Base-by-base conservation (phyloP, 2,113 vertebrate species). In the Eptesicus fuscus region DNA sequence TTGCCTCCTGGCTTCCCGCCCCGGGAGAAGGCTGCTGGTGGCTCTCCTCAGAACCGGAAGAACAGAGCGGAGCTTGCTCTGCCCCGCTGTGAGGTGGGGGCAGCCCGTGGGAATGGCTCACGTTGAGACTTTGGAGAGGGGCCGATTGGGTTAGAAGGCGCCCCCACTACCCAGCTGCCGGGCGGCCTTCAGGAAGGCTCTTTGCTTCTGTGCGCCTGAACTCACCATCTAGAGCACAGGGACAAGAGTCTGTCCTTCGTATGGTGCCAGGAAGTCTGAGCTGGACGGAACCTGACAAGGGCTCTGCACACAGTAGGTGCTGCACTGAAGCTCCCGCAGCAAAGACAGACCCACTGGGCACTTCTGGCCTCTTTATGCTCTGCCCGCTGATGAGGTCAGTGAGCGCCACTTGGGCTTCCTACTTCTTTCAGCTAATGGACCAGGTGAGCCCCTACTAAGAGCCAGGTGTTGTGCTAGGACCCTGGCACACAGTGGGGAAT, bases 161-260 rank as follows among this genome's bases (percentile, higher is more conserved):
- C 1, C 17, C 51, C 10, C n/a, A 35, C 5, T 5, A 2, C 32
- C 2, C 20, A 47, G 37, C 69, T 5, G 1, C 13, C 7, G 7
- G 44, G 4, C 3, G 9, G n/a, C 1, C 77, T 94, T 42, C 11
- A 74, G 22, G 76, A 78, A 78, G 32, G 7, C 20, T 49, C 25
- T 85, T 74, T 6, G 5, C 30, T 56, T 67, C 42, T 69, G 1
- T 11, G 37, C 7, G 14, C 18, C 65, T 47, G 32, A 74, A 18
- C 2, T 59, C 30, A 20, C 74, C 37, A 5, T 61, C 73, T 89
- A 2, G 32, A 67, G 79, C 35, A 59, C 11, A 5, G 13, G 63
- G 12, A 37, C 32, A 53, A 17, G 85, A 70, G 4, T 71, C 12
- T 42, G 44, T 37, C 74, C 13, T 40, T 56, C 37, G 0, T 0